Percentiles rank a stretch among this genome's conserved stretches.
Evolutionary conservation across 2,797 vertebrate genomes (phyloP).

Genomic region (Ispidina lecontei): DNA sequence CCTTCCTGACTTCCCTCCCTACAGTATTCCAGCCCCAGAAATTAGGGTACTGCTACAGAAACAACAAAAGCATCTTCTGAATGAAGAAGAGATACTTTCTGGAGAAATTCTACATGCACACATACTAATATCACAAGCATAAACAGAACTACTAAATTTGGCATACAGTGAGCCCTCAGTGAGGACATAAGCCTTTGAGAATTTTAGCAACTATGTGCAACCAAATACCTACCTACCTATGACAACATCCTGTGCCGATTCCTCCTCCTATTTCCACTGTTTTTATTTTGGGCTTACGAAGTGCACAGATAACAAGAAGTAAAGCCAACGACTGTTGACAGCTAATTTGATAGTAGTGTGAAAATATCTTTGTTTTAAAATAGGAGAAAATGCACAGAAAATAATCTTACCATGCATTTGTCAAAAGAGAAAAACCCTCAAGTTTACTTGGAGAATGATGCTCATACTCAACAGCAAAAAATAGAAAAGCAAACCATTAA

Average conservation of each 20-base stretch:
- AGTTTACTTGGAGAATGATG: neutral
- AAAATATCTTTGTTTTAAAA: neutral
- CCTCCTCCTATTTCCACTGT: neutral
- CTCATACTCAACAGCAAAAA: neutral
- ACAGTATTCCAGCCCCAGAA: neutral
- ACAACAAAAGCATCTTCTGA: neutral
- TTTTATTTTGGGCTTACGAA: conserved; percentile 39
- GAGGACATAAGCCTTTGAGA: neutral
- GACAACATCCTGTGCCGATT: neutral
- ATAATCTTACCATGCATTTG: neutral
- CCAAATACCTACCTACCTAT: neutral
- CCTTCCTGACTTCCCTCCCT: neutral
- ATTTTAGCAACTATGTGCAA: neutral
- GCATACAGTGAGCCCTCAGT: neutral
- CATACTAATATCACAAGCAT: neutral
- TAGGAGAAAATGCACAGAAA: neutral
- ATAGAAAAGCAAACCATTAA: neutral
- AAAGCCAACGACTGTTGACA: neutral
- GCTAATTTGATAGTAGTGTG: neutral
- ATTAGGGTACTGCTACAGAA: neutral
- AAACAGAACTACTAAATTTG: neutral
- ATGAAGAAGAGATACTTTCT: neutral
- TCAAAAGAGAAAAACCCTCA: neutral
- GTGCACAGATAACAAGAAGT: neutral
- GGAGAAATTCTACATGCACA: neutral